Base-by-base conservation (phyloP, 2,797 vertebrate species). In the Gobio occitaniae region DNA sequence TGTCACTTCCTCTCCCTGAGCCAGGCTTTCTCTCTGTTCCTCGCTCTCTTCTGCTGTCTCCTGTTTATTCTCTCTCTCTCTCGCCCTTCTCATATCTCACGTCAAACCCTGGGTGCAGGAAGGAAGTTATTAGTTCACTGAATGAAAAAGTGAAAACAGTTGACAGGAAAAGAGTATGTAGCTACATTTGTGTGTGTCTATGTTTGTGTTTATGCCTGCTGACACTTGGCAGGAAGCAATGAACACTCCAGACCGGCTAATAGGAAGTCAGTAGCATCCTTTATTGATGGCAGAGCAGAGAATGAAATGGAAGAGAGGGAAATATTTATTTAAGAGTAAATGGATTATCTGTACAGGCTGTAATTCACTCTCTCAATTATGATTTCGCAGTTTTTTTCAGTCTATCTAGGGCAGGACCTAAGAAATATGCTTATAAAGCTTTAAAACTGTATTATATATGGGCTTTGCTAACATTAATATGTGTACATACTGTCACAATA, bases 181-280 rank as follows among this genome's bases (percentile, higher is more conserved):
- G n/a, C n/a, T n/a, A n/a, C n/a, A n/a, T 79, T 21, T 6, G 10
- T 72, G 77, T 17, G 61, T 48, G 44, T 48, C 4, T 84, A 16
- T 70, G 32, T 76, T n/a, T 52, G 80, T 74, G 56, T 75, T 63
- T 69, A 29, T 83, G 66, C 13, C 5, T 16, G 7, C 32, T 72
- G 56, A 86, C 41, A 66, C 29, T 77, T 54, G 59, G 25, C 75
- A 86, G 82, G 69, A 79, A 87, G 69, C 59, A 41, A n/a, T 44
- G 54, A 83, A 61, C 83, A 70, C 81, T 83, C 56, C 29, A 82
- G 78, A 82, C 84, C 59, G 80, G 71, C 77, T 83, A 87, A 86
- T 85, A 82, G 87, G 89, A 89, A 87, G 89, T 86, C 78, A 68
- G 61, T 76, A 81, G 78, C 78, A 78, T 90, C 76, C 82, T 83